These are phyloP conservation scores for Macroteleia sp. DNA, from an alignment of 2,888 invertebrate genomes.

Conservation along the genomic window DNA sequence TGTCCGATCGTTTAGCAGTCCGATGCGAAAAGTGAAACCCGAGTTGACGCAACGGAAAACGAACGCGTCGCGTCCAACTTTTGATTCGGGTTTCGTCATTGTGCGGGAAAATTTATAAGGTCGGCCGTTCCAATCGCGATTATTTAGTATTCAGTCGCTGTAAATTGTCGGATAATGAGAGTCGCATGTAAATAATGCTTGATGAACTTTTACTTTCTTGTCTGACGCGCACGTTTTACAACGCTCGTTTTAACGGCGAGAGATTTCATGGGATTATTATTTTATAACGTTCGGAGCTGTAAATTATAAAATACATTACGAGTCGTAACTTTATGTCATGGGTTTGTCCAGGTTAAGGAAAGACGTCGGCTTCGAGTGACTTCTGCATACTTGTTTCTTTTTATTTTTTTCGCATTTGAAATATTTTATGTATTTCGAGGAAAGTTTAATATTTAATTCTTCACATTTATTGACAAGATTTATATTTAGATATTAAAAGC, in stretches of 20 bases:
- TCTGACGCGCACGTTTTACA: slow-evolving; percentile 7
- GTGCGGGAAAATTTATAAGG: slow-evolving; percentile 45
- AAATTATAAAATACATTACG: too few relatives aligned
- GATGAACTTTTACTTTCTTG: slow-evolving; percentile 43
- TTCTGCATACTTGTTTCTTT: too few relatives aligned
- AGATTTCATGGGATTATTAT: slow-evolving; percentile 19
- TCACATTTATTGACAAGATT: too few relatives aligned
- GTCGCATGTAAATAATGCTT: slow-evolving; percentile 34
- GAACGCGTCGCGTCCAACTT: too few relatives aligned
- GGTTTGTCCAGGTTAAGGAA: too few relatives aligned
- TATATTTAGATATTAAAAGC: too few relatives aligned
- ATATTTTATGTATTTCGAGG: too few relatives aligned
- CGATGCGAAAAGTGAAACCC: slow-evolving; percentile 81
- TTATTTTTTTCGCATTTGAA: too few relatives aligned
- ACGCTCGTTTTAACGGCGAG: background rate
- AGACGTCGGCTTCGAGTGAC: too few relatives aligned
- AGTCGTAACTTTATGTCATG: too few relatives aligned
- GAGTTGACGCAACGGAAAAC: slow-evolving; percentile 58
- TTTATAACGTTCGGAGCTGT: slow-evolving; percentile 4
- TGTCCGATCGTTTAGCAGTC: slow-evolving; percentile 75
- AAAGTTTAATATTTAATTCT: too few relatives aligned
- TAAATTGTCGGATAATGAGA: slow-evolving; percentile 40
- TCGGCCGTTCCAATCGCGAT: slow-evolving; percentile 36
- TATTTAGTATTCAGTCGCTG: slow-evolving; percentile 40
- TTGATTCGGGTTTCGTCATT: too few relatives aligned